Conservation (phyloP, 2,888 invertebrate genomes). For the Arrhopalites spinosus region DNA sequence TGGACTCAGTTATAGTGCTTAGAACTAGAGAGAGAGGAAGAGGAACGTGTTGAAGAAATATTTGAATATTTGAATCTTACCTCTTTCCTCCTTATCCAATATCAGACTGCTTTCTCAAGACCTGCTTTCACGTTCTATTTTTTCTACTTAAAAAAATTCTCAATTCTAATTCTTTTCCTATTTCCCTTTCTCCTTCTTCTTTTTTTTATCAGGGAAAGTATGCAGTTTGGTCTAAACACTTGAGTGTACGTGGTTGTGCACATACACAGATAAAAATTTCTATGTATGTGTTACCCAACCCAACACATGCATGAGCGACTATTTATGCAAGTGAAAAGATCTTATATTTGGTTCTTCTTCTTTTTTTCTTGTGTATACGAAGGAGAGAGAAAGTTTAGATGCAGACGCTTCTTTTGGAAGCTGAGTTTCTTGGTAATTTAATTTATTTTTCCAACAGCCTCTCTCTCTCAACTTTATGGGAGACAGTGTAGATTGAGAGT, state of each 20-base stretch:
- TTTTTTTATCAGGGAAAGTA: neutral
- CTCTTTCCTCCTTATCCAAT: conserved; percentile 3
- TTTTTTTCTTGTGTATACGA: neutral
- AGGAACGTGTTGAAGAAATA: too few relatives aligned
- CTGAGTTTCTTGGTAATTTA: too few relatives aligned
- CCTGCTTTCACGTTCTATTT: conserved; percentile 6
- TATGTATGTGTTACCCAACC: neutral
- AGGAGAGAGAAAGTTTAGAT: neutral
- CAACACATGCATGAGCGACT: neutral
- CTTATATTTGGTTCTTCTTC: neutral
- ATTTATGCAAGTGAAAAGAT: conserved; percentile 9
- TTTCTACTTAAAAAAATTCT: conserved; percentile 13
- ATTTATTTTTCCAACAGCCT: neutral
- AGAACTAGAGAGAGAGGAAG: neutral
- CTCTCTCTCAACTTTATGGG: neutral
- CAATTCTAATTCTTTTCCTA: too few relatives aligned
- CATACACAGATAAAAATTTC: neutral
- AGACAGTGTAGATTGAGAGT: neutral
- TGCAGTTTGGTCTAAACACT: neutral
- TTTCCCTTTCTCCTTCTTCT: neutral
- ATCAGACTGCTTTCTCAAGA: neutral
- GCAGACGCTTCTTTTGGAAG: too few relatives aligned
- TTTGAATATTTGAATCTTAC: too few relatives aligned
- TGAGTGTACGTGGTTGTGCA: neutral
- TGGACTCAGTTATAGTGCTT: neutral